Conservation (phyloP, 2,888 invertebrate species). For the Arctia plantaginis region DNA sequence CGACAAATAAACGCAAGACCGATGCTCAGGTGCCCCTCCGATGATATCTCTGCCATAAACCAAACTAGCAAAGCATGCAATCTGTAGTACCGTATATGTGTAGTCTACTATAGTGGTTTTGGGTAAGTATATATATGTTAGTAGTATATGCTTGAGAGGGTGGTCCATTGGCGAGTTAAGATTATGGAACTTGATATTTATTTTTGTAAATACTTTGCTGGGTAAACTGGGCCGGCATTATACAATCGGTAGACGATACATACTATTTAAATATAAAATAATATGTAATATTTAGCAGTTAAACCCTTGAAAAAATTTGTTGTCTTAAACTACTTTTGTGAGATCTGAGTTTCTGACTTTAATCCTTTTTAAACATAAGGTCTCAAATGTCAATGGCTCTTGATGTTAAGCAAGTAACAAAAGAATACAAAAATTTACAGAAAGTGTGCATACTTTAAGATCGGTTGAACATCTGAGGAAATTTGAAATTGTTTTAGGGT, state of each 20-base stretch:
- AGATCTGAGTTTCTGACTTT: no score
- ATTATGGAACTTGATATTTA: background rate
- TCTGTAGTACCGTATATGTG: conserved; percentile 52
- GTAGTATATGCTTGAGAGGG: conserved; percentile 8
- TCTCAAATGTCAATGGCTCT: no score
- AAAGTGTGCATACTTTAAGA: no score
- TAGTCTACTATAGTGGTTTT: conserved; percentile 33
- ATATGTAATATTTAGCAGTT: background rate
- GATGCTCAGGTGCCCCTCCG: conserved; percentile 74
- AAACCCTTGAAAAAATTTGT: background rate
- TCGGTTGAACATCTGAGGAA: no score
- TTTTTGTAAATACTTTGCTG: background rate
- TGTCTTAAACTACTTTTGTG: background rate
- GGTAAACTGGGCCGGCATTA: background rate
- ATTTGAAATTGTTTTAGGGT: no score
- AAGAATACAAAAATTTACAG: no score
- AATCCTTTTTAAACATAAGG: no score
- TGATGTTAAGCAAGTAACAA: no score
- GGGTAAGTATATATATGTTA: conserved; percentile 17
- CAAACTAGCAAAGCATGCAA: conserved; percentile 62
- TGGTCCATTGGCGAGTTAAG: conserved; percentile 5
- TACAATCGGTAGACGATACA: background rate
- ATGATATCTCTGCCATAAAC: conserved; percentile 55
- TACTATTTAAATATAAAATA: background rate
- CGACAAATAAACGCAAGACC: conserved; percentile 80